These are phyloP conservation scores for Aphaenogaster floridana DNA, from an alignment of 1,140 invertebrate species.

Conservation along the genomic window DNA sequence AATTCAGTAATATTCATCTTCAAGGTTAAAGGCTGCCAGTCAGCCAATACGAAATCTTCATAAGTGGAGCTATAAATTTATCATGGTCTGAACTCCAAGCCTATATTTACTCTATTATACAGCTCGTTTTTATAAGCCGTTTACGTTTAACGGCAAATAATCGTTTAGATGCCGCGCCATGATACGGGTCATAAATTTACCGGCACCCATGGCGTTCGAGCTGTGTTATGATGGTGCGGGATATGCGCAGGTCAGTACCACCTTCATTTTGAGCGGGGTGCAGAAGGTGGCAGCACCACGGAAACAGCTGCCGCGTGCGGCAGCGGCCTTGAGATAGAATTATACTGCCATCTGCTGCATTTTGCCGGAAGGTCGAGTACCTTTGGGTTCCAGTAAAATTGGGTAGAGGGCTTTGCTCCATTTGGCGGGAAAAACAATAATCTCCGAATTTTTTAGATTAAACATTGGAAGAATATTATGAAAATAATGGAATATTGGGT, in stretches of 20 bases:
- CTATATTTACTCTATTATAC: conserved; percentile 87
- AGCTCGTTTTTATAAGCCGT: conserved; percentile 83
- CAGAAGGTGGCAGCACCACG: conserved; percentile 80
- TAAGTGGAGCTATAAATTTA: conserved; percentile 86
- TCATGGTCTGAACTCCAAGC: conserved; percentile 75
- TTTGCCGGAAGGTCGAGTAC: conserved; percentile 67
- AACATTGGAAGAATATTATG: not conserved
- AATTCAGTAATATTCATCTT: conserved; percentile 29
- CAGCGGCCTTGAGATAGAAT: conserved; percentile 67
- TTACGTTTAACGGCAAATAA: conserved; percentile 85
- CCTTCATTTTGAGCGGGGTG: conserved; percentile 53
- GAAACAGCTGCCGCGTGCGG: conserved; percentile 52
- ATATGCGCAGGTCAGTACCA: conserved; percentile 84
- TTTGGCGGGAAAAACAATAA: conserved; percentile 61
- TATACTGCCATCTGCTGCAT: conserved; percentile 79
- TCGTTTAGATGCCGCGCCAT: conserved; percentile 84
- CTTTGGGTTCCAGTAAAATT: conserved; percentile 76
- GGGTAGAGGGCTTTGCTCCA: conserved; percentile 76
- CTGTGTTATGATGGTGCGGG: conserved; percentile 79
- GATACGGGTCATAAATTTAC: conserved; percentile 85
- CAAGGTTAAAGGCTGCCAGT: conserved; percentile 67
- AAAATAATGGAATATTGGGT: not conserved
- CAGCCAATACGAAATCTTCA: conserved; percentile 69
- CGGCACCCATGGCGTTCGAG: conserved; percentile 75
- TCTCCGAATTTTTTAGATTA: not conserved